A percentile compares a stretch with the other conserved stretches of the same genome.
phyloP scores from a whole-genome alignment of 2,113 vertebrate species.

The Cololabis saira region DNA sequence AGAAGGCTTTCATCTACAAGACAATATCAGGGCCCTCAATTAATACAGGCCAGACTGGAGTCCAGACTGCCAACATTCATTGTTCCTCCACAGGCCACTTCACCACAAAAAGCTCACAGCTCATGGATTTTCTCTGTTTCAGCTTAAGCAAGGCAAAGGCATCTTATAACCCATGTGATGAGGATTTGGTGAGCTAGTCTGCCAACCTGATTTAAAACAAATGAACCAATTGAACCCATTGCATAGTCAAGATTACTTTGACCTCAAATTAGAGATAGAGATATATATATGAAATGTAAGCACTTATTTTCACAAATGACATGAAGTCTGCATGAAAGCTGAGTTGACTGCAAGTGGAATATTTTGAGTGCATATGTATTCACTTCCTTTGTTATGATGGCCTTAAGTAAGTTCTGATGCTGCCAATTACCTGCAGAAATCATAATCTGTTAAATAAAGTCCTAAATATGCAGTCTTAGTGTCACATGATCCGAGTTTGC shows the following conservation, averaged over 20 bases:
- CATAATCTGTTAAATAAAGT: too few species aligned
- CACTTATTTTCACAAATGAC: too few species aligned
- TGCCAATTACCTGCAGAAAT: too few species aligned
- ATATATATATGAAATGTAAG: not conserved
- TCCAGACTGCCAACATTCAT: conserved; percentile 61
- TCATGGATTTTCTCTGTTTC: conserved; percentile 57
- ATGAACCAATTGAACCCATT: conserved; percentile 56
- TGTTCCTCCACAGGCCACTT: conserved; percentile 43
- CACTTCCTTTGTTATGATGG: too few species aligned
- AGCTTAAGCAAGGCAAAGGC: conserved; percentile 68
- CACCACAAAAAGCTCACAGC: conserved; percentile 45
- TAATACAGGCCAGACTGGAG: conserved; percentile 72
- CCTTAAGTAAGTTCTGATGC: too few species aligned
- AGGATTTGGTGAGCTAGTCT: conserved; percentile 47
- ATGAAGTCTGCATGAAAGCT: too few species aligned
- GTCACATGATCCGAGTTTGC: too few species aligned
- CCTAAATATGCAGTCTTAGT: too few species aligned
- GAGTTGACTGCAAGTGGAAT: too few species aligned
- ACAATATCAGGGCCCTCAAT: conserved; percentile 79
- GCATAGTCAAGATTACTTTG: not conserved
- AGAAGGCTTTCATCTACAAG: conserved; percentile 73
- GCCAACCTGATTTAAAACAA: conserved; percentile 42
- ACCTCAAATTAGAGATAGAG: not conserved
- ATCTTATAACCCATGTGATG: conserved; percentile 70
- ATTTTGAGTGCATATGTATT: too few species aligned